phyloP scores from a whole-genome alignment of 2,888 invertebrate genomes.

The Calameuta filiformis region DNA sequence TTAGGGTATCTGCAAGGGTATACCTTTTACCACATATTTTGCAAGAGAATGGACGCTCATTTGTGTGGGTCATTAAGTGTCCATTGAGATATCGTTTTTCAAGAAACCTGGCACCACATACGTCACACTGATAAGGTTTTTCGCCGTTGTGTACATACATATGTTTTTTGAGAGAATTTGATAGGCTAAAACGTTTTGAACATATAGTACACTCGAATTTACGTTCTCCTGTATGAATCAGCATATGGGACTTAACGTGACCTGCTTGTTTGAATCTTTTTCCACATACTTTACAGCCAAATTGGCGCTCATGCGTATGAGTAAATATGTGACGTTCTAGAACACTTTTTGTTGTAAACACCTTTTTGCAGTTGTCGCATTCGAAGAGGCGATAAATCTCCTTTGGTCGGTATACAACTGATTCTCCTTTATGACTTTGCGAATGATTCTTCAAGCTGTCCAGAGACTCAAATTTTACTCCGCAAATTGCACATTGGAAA shows the following conservation, averaged over 20 bases:
- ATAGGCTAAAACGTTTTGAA: conserved; percentile 68
- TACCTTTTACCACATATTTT: conserved; percentile 56
- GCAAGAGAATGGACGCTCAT: conserved; percentile 51
- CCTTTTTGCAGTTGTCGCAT: conserved; percentile 68
- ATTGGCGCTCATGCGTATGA: conserved; percentile 63
- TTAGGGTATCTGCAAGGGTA: conserved; percentile 52
- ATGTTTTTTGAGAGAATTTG: conserved; percentile 65
- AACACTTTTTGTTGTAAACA: conserved; percentile 68
- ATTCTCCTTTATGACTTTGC: conserved; percentile 35
- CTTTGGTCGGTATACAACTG: conserved; percentile 17
- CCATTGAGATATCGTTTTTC: conserved; percentile 53
- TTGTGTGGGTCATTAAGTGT: conserved; percentile 54
- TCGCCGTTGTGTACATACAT: conserved; percentile 64
- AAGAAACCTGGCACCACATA: conserved; percentile 52
- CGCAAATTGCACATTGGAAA: conserved; percentile 46
- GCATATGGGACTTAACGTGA: conserved; percentile 65
- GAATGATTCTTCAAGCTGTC: conserved; percentile 45
- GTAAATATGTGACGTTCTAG: conserved; percentile 69
- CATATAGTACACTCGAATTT: conserved; percentile 69
- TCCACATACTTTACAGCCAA: conserved; percentile 67
- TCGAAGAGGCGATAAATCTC: conserved; percentile 48
- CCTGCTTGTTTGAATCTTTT: conserved; percentile 68
- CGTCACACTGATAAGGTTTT: conserved; percentile 55
- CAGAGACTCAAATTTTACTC: conserved; percentile 43
- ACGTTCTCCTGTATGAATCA: conserved; percentile 69